Percentiles rank a stretch among this genome's conserved stretches.
These are phyloP conservation scores for Ficedula albicollis DNA, from an alignment of 2,797 vertebrate genomes.

Conservation along the genomic window DNA sequence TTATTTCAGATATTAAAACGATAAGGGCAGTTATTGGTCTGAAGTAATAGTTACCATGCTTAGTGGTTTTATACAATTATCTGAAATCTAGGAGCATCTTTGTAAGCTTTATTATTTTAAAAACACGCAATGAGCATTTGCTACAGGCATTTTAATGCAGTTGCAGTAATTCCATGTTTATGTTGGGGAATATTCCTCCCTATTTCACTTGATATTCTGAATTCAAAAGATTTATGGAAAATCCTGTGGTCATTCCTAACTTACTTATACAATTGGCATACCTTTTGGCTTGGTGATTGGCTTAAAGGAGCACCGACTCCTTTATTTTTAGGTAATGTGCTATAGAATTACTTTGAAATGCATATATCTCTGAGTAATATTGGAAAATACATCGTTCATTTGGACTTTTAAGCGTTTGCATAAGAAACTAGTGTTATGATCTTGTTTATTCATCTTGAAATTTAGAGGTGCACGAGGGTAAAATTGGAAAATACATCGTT, in stretches of 20 bases:
- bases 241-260: neutral
- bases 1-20: neutral
- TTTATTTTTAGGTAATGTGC: neutral
- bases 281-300: neutral
- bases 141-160: neutral
- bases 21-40: neutral
- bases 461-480: neutral
- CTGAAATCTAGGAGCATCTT: neutral
- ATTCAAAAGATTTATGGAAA: neutral
- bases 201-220: neutral
- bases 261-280: neutral
- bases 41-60: neutral
- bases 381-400: neutral
- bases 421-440: neutral
- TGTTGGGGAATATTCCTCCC: neutral
- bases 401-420: neutral
- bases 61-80: neutral
- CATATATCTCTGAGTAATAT: neutral
- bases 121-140: neutral
- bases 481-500: neutral
- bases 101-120: neutral
- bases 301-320: neutral
- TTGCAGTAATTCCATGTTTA: neutral
- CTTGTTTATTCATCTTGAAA: neutral
- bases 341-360: neutral